Conservation (phyloP, 1,140 invertebrate species). For the Ceratina australensis region DNA sequence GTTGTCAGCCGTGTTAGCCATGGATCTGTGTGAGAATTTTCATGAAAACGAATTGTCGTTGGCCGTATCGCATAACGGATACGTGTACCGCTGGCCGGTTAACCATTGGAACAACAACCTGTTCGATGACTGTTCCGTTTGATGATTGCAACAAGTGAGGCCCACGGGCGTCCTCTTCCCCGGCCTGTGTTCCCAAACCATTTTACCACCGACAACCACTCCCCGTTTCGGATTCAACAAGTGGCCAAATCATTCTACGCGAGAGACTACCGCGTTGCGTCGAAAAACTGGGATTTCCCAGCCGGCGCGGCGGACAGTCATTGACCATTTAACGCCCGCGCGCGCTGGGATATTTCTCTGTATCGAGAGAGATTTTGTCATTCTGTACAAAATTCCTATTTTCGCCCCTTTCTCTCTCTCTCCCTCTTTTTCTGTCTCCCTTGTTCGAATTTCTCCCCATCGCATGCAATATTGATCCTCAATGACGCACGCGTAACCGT, state of each 20-base stretch:
- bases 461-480: not conserved
- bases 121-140: conserved; percentile 78
- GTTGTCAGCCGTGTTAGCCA: not conserved
- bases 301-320: conserved; percentile 50
- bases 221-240: conserved; percentile 74
- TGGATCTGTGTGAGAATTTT: conserved; percentile 27
- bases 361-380: conserved; percentile 31
- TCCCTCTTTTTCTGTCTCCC: too few species aligned
- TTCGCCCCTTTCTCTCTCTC: too few species aligned
- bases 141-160: conserved; percentile 78
- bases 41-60: conserved; percentile 62
- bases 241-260: conserved; percentile 77
- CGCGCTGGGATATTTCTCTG: conserved; percentile 31
- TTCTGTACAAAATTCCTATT: conserved; percentile 8
- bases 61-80: conserved; percentile 45
- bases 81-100: conserved; percentile 37
- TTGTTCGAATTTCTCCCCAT: not conserved
- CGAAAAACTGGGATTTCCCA: conserved; percentile 62
- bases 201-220: conserved; percentile 63
- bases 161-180: conserved; percentile 55
- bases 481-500: conserved; percentile 19
- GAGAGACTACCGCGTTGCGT: conserved; percentile 46
- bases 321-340: conserved; percentile 49
- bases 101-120: conserved; percentile 69
- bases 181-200: conserved; percentile 63